A percentile compares a stretch with the other conserved stretches of the same genome.
Conservation (phyloP, 2,888 invertebrate species). For the Malachius bipustulatus region DNA sequence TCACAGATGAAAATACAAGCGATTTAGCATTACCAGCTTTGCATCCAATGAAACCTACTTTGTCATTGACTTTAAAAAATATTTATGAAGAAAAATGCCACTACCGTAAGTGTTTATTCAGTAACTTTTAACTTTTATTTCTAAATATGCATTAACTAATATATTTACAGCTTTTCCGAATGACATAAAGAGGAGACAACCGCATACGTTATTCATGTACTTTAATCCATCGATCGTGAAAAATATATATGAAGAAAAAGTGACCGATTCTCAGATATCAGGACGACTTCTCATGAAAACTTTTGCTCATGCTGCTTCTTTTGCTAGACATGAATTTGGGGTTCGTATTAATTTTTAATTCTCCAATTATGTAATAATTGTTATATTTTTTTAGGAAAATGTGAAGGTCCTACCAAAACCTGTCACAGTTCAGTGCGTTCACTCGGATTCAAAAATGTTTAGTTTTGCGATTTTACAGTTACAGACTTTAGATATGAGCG, state of each 20-base stretch:
- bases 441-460: conserved; percentile 63
- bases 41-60: conserved; percentile 60
- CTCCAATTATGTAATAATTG: conserved; percentile 4
- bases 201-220: conserved; percentile 70
- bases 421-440: conserved; percentile 69
- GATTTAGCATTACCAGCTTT: conserved; percentile 54
- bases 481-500: conserved; percentile 60
- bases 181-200: conserved; percentile 41
- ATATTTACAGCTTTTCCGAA: conserved; percentile 41
- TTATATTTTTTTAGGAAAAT: conserved; percentile 38
- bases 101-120: conserved; percentile 54
- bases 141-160: conserved; percentile 2
- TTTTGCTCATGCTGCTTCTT: conserved; percentile 63
- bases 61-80: conserved; percentile 51
- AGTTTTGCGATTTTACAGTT: conserved; percentile 78
- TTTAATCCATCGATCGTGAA: conserved; percentile 51
- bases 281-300: conserved; percentile 60
- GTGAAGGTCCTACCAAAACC: conserved; percentile 60
- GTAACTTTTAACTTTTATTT: background rate
- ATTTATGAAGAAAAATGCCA: conserved; percentile 50
- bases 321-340: conserved; percentile 65
- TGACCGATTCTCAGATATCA: conserved; percentile 53
- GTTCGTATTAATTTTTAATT: conserved; percentile 37
- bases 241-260: conserved; percentile 57
- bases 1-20: conserved; percentile 39